These are phyloP conservation scores for Noctua comes DNA, from an alignment of 2,888 invertebrate genomes.

Conservation along the genomic window DNA sequence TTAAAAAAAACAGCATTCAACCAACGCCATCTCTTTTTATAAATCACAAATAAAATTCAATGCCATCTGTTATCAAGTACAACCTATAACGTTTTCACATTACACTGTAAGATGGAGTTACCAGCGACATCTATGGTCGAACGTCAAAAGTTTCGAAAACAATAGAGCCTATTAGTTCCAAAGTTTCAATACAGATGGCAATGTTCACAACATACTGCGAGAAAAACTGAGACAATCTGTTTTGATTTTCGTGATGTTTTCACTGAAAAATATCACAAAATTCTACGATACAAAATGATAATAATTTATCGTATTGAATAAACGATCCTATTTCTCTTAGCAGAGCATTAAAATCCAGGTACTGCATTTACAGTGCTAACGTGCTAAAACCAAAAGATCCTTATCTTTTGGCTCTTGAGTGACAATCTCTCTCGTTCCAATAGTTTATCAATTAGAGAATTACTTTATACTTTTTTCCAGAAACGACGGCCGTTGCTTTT, in stretches of 20 bases:
- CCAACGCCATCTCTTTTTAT: constrained; percentile 39
- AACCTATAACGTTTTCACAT: neutral
- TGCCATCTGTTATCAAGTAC: neutral
- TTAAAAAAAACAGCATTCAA: neutral
- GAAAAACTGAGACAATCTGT: neutral
- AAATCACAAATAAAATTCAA: neutral
- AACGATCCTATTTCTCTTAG: neutral
- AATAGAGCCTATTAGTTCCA: neutral
- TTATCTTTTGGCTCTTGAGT: neutral
- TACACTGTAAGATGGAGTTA: neutral
- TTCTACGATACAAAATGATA: neutral
- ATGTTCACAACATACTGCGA: neutral
- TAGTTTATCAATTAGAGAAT: neutral
- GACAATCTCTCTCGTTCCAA: neutral
- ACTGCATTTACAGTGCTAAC: neutral
- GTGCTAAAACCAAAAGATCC: no score
- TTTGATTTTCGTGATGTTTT: neutral
- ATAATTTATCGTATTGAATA: neutral
- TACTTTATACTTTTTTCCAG: neutral
- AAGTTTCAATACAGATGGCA: constrained; percentile 37
- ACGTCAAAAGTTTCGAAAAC: neutral
- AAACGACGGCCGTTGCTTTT: neutral
- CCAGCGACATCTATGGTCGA: constrained; percentile 51
- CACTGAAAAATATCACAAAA: neutral
- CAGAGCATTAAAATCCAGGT: constrained; percentile 1